Conservation (phyloP, 1,140 invertebrate genomes). For the Drosophila orena region DNA sequence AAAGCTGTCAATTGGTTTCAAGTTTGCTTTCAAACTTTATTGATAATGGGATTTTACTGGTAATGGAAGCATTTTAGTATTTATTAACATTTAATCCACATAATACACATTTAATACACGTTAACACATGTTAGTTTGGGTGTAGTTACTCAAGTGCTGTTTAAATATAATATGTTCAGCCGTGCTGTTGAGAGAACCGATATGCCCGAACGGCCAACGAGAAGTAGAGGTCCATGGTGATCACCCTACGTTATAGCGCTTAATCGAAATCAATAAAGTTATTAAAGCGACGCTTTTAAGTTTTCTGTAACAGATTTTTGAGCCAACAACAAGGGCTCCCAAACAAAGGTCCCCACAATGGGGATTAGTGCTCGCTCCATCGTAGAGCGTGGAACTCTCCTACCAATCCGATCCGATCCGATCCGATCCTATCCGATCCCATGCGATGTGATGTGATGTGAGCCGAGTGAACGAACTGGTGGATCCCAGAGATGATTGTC, state of each 20-base stretch:
- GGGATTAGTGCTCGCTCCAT: conserved; percentile 49
- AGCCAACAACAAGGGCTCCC: conserved; percentile 69
- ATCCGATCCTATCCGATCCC: neutral
- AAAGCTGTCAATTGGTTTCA: too few species aligned
- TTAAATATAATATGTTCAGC: too few species aligned
- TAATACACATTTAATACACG: too few species aligned
- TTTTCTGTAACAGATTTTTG: conserved; percentile 83
- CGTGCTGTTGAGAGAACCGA: neutral
- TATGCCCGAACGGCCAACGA: neutral
- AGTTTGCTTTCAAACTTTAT: too few species aligned
- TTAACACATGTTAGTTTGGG: too few species aligned
- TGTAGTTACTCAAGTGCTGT: too few species aligned
- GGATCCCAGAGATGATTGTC: conserved; percentile 71
- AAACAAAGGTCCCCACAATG: conserved; percentile 62
- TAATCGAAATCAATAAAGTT: conserved; percentile 84
- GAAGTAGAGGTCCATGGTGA: neutral
- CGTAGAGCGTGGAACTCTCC: conserved; percentile 2
- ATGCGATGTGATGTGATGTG: too few species aligned
- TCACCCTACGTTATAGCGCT: conserved; percentile 75
- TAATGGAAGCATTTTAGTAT: too few species aligned
- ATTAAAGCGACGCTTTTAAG: conserved; percentile 81
- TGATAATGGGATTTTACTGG: too few species aligned
- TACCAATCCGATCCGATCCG: neutral
- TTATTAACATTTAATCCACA: too few species aligned
- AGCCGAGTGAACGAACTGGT: neutral